These are phyloP conservation scores for Haemorhous mexicanus DNA, from an alignment of 2,113 vertebrate genomes.

Conservation along the genomic window DNA sequence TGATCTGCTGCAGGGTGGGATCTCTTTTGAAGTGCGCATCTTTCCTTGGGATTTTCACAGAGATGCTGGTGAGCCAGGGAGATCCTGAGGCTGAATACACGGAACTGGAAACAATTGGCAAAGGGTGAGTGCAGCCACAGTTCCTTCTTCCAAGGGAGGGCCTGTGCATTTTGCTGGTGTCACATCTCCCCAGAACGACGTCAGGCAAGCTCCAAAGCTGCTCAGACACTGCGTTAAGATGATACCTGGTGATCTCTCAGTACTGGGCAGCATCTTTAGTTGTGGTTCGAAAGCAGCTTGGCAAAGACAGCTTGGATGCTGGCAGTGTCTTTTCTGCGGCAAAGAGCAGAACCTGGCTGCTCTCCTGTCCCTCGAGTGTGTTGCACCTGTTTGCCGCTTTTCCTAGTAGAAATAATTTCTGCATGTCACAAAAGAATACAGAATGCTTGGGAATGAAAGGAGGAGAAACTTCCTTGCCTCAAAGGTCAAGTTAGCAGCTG, in stretches of 20 bases:
- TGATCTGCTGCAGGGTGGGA: neutral
- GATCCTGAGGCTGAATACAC: neutral
- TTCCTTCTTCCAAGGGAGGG: neutral
- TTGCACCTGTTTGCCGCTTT: neutral
- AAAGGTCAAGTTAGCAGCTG: neutral
- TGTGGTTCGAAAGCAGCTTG: accelerated
- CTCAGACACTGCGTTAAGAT: neutral
- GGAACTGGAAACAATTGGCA: neutral
- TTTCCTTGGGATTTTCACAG: neutral
- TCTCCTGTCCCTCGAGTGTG: neutral
- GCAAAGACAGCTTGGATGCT: neutral
- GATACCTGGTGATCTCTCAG: too few relatives aligned
- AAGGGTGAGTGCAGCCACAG: neutral
- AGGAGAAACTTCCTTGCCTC: neutral
- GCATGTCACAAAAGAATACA: accelerated
- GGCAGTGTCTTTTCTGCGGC: neutral
- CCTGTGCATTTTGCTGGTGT: too few relatives aligned
- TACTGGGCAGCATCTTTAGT: neutral
- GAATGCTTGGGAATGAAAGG: neutral
- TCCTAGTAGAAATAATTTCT: neutral
- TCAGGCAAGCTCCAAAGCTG: neutral
- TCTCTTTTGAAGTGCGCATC: neutral
- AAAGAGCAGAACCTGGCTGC: neutral
- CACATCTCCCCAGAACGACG: accelerated
- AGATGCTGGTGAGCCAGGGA: neutral